phyloP scores from a whole-genome alignment of 2,113 vertebrate genomes.

The Prionailurus bengalensis region DNA sequence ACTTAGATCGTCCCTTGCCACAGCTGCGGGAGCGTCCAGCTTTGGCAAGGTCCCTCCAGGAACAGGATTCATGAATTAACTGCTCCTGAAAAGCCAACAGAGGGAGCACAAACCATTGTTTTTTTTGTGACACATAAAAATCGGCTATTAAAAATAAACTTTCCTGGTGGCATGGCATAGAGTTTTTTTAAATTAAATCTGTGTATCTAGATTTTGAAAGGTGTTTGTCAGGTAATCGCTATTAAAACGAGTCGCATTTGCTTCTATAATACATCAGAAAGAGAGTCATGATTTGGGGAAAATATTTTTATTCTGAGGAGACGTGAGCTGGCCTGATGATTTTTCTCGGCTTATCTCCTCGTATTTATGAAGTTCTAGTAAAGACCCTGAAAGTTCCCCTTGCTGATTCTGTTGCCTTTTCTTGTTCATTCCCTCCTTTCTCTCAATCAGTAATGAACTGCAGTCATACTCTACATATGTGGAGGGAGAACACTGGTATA shows the following conservation, averaged over 20 bases:
- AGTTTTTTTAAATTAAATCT: constrained; percentile 46
- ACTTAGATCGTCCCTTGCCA: constrained; percentile 52
- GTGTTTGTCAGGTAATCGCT: constrained; percentile 25
- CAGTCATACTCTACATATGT: not conserved
- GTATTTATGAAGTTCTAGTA: constrained; percentile 51
- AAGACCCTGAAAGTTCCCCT: not conserved
- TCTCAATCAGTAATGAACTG: not conserved
- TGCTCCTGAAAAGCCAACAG: constrained; percentile 83
- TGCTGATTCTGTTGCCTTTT: not conserved
- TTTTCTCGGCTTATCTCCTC: not conserved
- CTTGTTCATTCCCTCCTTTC: not conserved
- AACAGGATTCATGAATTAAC: constrained; percentile 74
- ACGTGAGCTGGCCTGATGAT: not conserved
- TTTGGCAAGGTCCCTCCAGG: constrained; percentile 75
- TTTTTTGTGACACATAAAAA: constrained; percentile 66
- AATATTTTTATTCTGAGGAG: not conserved
- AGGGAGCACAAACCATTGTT: constrained; percentile 84
- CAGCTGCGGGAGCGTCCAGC: constrained; percentile 55
- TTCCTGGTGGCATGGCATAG: not conserved
- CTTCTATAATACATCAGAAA: constrained; percentile 59
- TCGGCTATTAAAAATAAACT: constrained; percentile 67
- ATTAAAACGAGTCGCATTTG: constrained; percentile 40
- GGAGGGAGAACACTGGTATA: rapidly evolving
- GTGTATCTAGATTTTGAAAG: constrained; percentile 69
- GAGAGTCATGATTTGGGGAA: constrained; percentile 30